Evolutionary conservation across 2,113 vertebrate species (phyloP), one percentile per base, ranked within the genome.

Genomic region (Sapayoa aenigma): DNA sequence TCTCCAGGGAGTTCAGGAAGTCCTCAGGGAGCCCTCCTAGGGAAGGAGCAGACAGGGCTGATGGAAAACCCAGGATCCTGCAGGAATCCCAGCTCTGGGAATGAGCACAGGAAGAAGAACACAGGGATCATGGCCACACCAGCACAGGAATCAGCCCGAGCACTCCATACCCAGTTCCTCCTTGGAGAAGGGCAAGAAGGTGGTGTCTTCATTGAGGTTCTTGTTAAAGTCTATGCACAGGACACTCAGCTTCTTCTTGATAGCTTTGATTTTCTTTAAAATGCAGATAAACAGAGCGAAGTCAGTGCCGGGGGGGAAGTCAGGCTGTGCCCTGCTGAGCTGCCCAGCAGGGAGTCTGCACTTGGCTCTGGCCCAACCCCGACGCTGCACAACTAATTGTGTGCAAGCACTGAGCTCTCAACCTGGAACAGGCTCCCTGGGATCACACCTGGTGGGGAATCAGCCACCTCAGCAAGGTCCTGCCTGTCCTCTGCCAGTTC

Each of bases 171-270:
- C 99, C 28, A 99, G 95, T 27, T 99, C 98, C 59, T 99, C 99
- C 10, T 95, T 96, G 1, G 95, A 98, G 96, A 99, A 99, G 28
- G 95, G 96, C 96, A 99, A 94, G 86, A 97, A 98, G 68, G 99
- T 99, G 5, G 98, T 99, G 94, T 99, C 99, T 60, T 99, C 99
- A 0, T 99, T 99, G 92, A 99, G 97, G 97, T 99, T 99, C 97
- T 99, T 99, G 98, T 98, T 99, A 98, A 99, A 99, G 93, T 99
- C 99, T 16, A 99, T 99, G 97, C 98, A 98, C 33, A 99, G 97
- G 35, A 98, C 97, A 6, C 99, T 99, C 93, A 99, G 97, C 91
- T 98, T 98, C 86, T 99, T 99, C 98, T 99, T 99, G 93, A 99
- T 99, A 44, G 62, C 97, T 97, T 99, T 99, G 96, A 99, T 99